Conservation (phyloP, 1,140 invertebrate genomes). For the Stegodyphus mimosarum region DNA sequence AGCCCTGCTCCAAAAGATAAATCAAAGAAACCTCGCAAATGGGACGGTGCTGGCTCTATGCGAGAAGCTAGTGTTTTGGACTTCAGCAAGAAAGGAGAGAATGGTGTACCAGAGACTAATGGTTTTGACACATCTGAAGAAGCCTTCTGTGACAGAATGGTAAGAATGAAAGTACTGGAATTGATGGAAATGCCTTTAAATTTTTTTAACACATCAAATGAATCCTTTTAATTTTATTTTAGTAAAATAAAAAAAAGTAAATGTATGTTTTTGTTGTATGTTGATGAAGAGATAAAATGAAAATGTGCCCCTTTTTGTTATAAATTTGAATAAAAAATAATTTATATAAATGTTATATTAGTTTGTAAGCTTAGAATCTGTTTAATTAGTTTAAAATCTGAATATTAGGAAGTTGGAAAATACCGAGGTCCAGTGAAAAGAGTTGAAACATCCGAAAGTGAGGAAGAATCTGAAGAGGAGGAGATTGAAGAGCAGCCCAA, state of each 20-base stretch:
- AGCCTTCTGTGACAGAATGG: conserved; percentile 52
- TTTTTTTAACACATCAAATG: neutral
- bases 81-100: conserved; percentile 75
- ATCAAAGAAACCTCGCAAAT: conserved; percentile 88
- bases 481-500: conserved; percentile 21
- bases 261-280: neutral
- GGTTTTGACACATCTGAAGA: conserved; percentile 46
- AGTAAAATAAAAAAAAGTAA: neutral
- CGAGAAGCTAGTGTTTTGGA: conserved; percentile 86
- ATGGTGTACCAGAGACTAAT: conserved; percentile 14
- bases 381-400: neutral
- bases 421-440: conserved; percentile 43
- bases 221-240: neutral
- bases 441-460: conserved; percentile 45
- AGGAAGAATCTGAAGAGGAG: conserved; percentile 63
- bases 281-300: neutral
- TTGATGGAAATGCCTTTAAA: neutral
- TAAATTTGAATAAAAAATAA: no score
- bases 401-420: conserved; percentile 48
- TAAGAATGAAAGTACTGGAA: neutral
- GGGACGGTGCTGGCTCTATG: conserved; percentile 84
- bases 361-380: neutral
- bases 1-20: conserved; percentile 77
- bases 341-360: no score
- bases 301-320: no score